Conservation (phyloP, 2,797 vertebrate species). For the Sus cebifrons region DNA sequence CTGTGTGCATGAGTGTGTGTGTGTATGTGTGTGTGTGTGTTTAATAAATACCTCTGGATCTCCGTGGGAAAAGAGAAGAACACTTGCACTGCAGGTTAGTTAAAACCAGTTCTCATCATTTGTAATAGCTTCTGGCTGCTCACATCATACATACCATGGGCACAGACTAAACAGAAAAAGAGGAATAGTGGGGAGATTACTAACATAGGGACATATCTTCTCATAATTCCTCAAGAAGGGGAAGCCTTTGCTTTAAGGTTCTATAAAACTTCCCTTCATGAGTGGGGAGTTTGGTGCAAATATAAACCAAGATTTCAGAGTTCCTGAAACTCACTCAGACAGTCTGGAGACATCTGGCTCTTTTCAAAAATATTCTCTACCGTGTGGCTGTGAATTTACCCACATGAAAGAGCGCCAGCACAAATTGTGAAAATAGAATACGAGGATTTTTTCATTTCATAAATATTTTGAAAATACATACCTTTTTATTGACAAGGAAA, state of each 20-base stretch:
- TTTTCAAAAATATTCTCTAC: slow-evolving; percentile 36
- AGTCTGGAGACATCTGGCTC: neutral
- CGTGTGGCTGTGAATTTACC: neutral
- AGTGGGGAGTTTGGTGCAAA: slow-evolving; percentile 29
- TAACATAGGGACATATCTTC: slow-evolving; percentile 81
- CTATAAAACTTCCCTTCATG: neutral
- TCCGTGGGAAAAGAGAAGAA: slow-evolving; percentile 84
- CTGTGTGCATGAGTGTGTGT: neutral
- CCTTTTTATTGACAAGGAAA: slow-evolving; percentile 5
- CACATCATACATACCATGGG: slow-evolving; percentile 83
- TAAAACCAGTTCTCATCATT: slow-evolving; percentile 89
- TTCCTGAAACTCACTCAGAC: neutral
- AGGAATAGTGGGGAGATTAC: slow-evolving; percentile 79
- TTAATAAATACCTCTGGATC: slow-evolving; percentile 87
- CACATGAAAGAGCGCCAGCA: neutral
- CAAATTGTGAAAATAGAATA: slow-evolving; percentile 25
- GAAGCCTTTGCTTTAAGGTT: neutral
- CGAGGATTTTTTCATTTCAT: slow-evolving; percentile 27
- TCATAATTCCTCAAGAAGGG: slow-evolving; percentile 83
- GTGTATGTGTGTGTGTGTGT: neutral
- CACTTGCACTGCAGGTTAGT: slow-evolving; percentile 84
- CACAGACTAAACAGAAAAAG: slow-evolving; percentile 85
- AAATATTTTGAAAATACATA: neutral
- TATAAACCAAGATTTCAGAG: neutral
- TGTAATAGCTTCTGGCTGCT: slow-evolving; percentile 89